phyloP scores from a whole-genome alignment of 2,888 invertebrate species.

The Trachelus stipa region DNA sequence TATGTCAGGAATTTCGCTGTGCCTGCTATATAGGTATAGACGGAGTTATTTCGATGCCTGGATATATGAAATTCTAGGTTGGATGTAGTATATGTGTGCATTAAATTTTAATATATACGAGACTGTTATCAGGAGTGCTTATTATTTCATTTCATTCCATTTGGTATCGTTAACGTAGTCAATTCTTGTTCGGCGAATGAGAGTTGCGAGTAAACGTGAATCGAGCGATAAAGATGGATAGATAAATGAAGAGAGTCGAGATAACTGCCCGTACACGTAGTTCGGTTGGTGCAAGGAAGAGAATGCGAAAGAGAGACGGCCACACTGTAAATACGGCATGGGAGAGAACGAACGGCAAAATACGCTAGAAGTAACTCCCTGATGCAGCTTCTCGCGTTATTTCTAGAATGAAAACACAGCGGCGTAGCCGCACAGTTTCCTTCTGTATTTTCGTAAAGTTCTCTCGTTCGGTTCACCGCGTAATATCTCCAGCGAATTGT shows the following conservation, averaged over 20 bases:
- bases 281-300: neutral
- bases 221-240: neutral
- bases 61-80: neutral
- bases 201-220: neutral
- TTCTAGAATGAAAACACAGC: conserved; percentile 2
- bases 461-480: neutral
- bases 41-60: neutral
- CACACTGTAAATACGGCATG: neutral
- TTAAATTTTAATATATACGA: neutral
- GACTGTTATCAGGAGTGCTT: neutral
- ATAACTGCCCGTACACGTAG: neutral
- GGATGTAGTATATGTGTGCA: neutral
- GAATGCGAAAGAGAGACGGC: neutral
- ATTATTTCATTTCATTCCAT: neutral
- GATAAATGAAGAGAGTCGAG: neutral
- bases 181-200: neutral
- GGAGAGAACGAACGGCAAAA: neutral
- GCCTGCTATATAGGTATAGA: neutral
- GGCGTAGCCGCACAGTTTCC: neutral
- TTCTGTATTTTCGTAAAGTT: neutral
- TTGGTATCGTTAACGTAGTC: neutral
- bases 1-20: neutral
- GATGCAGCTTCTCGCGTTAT: neutral
- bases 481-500: neutral
- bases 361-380: neutral